phyloP scores from a whole-genome alignment of 2,888 invertebrate species.

The Elysia crispata region DNA sequence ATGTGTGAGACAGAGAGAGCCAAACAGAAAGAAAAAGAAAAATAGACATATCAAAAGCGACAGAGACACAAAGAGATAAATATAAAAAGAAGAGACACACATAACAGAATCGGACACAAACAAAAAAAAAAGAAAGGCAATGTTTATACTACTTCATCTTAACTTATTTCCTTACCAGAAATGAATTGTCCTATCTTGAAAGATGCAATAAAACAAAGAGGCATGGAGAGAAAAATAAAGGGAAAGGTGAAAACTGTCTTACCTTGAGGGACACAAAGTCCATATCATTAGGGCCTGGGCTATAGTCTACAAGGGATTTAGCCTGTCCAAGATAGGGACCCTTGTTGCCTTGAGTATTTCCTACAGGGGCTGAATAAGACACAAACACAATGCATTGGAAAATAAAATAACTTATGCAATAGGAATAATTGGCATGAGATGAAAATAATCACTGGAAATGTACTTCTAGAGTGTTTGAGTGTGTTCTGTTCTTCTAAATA shows the following conservation, averaged over 20 bases:
- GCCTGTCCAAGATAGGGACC: conserved; percentile 56
- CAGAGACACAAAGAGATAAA: neutral
- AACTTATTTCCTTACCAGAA: too few relatives aligned
- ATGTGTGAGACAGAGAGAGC: too few relatives aligned
- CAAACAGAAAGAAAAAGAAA: neutral
- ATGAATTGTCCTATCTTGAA: too few relatives aligned
- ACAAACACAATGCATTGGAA: too few relatives aligned
- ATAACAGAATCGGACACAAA: too few relatives aligned
- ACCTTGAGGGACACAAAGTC: conserved; percentile 50
- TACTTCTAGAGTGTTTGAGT: too few relatives aligned
- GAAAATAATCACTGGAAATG: too few relatives aligned
- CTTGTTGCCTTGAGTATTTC: conserved; percentile 22
- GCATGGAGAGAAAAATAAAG: neutral
- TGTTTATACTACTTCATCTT: too few relatives aligned
- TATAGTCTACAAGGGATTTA: conserved; percentile 62
- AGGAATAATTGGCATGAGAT: too few relatives aligned
- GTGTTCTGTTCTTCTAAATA: too few relatives aligned
- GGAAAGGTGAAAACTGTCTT: neutral
- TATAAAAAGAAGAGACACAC: neutral
- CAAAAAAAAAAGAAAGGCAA: too few relatives aligned
- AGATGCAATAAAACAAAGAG: neutral
- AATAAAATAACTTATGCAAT: too few relatives aligned
- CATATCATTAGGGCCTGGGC: conserved; percentile 52
- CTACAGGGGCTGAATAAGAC: conserved; percentile 31
- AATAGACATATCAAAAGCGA: neutral